Conservation (phyloP, 2,888 invertebrate genomes). For the Apodemia mormo region DNA sequence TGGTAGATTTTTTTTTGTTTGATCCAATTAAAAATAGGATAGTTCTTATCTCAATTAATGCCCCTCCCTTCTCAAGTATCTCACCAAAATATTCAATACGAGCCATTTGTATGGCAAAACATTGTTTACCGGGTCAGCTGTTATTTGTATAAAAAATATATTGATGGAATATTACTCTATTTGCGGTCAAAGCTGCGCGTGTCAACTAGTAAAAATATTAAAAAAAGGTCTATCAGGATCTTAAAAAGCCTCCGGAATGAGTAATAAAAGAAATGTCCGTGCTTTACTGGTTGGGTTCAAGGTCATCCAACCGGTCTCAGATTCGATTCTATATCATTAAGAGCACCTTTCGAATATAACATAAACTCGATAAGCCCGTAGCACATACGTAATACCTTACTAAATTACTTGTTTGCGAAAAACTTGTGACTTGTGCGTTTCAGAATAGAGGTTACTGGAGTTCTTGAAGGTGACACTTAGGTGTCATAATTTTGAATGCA, state of each 20-base stretch:
- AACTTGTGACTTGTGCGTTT: background rate
- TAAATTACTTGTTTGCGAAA: conserved; percentile 10
- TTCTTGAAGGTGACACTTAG: conserved; percentile 1
- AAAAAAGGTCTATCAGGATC: no score
- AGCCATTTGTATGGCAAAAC: no score
- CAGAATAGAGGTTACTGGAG: background rate
- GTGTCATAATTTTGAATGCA: background rate
- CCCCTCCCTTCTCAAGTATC: no score
- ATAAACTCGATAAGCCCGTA: conserved; percentile 32
- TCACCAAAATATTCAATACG: no score
- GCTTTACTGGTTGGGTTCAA: conserved; percentile 35
- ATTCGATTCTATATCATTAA: conserved; percentile 28
- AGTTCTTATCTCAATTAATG: no score
- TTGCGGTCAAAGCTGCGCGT: no score
- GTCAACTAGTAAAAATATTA: no score
- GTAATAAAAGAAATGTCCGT: conserved; percentile 10
- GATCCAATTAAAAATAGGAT: no score
- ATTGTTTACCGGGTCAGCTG: no score
- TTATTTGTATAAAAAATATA: no score
- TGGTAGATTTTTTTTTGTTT: no score
- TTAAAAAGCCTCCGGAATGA: background rate
- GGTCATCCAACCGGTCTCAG: conserved; percentile 34
- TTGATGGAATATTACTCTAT: no score
- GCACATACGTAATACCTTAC: conserved; percentile 22
- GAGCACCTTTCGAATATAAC: conserved; percentile 37